These are phyloP conservation scores for Epinephelus awoara DNA, from an alignment of 2,797 vertebrate species.

Conservation along the genomic window DNA sequence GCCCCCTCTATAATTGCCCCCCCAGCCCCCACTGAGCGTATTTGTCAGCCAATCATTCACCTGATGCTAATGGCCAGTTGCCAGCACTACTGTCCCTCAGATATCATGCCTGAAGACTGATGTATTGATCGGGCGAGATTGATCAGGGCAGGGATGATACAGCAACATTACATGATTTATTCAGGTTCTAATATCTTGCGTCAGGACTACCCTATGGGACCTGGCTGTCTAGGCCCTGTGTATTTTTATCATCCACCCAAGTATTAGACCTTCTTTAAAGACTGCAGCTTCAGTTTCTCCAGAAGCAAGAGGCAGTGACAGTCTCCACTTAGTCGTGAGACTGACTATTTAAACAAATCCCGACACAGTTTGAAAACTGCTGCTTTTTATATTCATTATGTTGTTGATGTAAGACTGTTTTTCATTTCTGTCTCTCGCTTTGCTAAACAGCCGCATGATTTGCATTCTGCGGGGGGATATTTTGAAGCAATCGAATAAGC, in stretches of 20 bases:
- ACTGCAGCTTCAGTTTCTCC: slow-evolving; percentile 57
- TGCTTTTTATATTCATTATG: slow-evolving; percentile 48
- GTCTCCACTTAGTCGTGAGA: slow-evolving; percentile 44
- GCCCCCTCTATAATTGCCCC: slow-evolving; percentile 54
- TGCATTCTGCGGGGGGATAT: slow-evolving; percentile 48
- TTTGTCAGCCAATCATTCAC: slow-evolving; percentile 78
- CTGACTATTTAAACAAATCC: slow-evolving; percentile 50
- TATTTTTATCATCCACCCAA: slow-evolving; percentile 74
- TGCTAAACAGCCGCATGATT: slow-evolving; percentile 44
- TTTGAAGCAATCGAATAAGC: slow-evolving; percentile 47
- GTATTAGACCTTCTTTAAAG: slow-evolving; percentile 63
- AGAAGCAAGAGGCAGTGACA: slow-evolving; percentile 35
- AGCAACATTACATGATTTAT: slow-evolving; percentile 87
- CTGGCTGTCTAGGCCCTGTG: slow-evolving; percentile 41
- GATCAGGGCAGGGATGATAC: slow-evolving; percentile 85
- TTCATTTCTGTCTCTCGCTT: slow-evolving; percentile 27
- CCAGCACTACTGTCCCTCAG: slow-evolving; percentile 68
- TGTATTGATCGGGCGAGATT: slow-evolving; percentile 84
- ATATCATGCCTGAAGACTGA: slow-evolving; percentile 82
- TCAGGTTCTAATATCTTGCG: slow-evolving; percentile 80
- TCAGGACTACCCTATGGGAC: slow-evolving; percentile 69
- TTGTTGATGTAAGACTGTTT: slow-evolving; percentile 30
- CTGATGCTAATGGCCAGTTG: slow-evolving; percentile 82
- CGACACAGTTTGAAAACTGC: slow-evolving; percentile 22
- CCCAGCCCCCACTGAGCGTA: slow-evolving; percentile 26